These are phyloP conservation scores for Indri indri DNA, from an alignment of 2,113 vertebrate genomes.

Conservation along the genomic window DNA sequence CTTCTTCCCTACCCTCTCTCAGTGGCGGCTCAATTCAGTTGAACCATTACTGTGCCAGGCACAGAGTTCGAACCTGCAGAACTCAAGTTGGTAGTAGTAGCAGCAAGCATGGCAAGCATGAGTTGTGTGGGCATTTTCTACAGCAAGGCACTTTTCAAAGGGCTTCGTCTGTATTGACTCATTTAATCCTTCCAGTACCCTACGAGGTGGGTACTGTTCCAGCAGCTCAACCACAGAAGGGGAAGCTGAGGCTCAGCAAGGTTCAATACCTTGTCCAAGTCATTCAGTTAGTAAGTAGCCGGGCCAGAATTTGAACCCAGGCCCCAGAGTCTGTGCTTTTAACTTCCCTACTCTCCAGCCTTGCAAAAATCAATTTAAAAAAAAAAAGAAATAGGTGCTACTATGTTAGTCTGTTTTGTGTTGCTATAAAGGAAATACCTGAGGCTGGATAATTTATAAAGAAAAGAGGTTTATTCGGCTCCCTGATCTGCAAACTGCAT, in stretches of 20 bases:
- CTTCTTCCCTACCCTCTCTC: not conserved
- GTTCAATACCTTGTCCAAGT: not conserved
- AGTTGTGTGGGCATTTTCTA: not conserved
- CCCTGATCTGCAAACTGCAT: too few relatives aligned
- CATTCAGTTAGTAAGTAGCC: not conserved
- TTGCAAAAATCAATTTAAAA: not conserved
- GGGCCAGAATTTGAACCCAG: not conserved
- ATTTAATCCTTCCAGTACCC: not conserved
- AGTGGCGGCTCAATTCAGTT: not conserved
- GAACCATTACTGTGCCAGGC: not conserved
- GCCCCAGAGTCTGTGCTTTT: not conserved
- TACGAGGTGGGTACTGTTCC: not conserved
- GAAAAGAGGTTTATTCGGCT: too few relatives aligned
- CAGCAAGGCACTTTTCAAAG: not conserved
- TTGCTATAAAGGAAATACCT: too few relatives aligned
- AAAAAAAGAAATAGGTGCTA: too few relatives aligned
- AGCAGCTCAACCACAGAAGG: not conserved
- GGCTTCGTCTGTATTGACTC: not conserved
- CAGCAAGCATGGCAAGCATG: not conserved
- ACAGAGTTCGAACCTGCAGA: not conserved
- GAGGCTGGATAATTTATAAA: too few relatives aligned
- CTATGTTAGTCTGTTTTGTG: too few relatives aligned
- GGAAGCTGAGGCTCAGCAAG: accelerated
- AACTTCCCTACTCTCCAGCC: not conserved
- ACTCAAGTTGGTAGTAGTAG: not conserved